Conservation (phyloP, 1,140 invertebrate species). For the Hetaerina americana region DNA sequence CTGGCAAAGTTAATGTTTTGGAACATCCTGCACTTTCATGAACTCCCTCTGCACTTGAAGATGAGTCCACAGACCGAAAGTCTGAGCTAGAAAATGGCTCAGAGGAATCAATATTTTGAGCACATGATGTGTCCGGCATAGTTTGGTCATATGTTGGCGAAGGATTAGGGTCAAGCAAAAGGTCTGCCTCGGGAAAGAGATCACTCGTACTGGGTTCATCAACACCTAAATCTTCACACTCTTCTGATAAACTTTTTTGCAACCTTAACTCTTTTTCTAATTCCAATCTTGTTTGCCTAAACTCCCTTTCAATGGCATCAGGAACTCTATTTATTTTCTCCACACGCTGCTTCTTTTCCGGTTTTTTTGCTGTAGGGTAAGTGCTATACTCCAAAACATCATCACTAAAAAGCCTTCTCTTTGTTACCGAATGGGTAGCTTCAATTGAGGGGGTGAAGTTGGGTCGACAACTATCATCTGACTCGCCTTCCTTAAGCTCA, state of each 20-base stretch:
- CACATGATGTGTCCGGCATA: not conserved
- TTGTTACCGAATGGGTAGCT: not conserved
- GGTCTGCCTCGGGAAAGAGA: conserved; percentile 58
- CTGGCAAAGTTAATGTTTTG: not conserved
- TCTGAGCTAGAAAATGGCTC: not conserved
- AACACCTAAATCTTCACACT: conserved; percentile 61
- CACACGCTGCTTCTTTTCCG: not conserved
- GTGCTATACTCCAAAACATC: not conserved
- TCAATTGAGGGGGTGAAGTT: not conserved
- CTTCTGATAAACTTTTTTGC: conserved; percentile 58
- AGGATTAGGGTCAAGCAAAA: conserved; percentile 40
- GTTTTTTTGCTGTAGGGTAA: not conserved
- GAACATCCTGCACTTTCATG: not conserved
- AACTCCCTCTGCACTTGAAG: not conserved
- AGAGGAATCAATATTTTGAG: not conserved
- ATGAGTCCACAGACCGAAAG: not conserved
- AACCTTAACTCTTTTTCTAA: conserved; percentile 31
- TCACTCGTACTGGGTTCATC: conserved; percentile 63
- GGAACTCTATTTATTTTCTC: not conserved
- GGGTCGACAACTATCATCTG: not conserved
- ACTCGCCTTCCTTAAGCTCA: not conserved
- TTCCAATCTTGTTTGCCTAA: conserved; percentile 27
- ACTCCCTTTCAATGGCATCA: conserved; percentile 9
- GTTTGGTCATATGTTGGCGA: not conserved
- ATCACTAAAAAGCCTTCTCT: not conserved